Evolutionary conservation across 2,888 invertebrate genomes (phyloP).

Genomic region (Noctua fimbriata): DNA sequence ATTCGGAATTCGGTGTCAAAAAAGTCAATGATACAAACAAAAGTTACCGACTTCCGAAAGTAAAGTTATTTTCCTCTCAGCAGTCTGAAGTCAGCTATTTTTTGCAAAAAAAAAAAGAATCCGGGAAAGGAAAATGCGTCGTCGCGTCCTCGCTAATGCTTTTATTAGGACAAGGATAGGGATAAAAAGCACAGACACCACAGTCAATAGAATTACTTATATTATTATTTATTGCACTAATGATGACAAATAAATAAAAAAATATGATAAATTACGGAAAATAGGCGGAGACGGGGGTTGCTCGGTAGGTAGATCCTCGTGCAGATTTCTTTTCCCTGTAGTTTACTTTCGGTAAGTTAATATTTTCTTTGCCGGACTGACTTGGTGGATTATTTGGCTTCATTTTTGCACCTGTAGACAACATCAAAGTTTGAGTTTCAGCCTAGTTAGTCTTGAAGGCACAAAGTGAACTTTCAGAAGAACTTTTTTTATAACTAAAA

Average conservation of each 20-base stretch:
- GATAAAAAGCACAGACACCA: constrained; percentile 1
- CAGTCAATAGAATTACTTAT: background rate
- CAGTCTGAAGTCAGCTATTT: too few species aligned
- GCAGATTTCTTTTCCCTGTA: constrained; percentile 86
- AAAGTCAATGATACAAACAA: too few species aligned
- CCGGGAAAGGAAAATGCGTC: background rate
- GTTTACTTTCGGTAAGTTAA: constrained; percentile 84
- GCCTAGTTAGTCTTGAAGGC: background rate
- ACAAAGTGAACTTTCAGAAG: background rate
- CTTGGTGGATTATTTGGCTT: constrained; percentile 55
- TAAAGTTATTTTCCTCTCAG: too few species aligned
- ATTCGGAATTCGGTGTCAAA: too few species aligned
- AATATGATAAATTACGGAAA: constrained; percentile 74
- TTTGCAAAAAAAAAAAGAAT: too few species aligned
- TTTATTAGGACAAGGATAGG: background rate
- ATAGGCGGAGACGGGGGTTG: constrained; percentile 88
- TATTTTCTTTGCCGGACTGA: constrained; percentile 83
- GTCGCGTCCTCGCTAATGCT: background rate
- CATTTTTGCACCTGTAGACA: constrained; percentile 71
- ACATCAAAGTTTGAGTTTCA: constrained; percentile 6
- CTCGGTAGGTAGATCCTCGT: constrained; percentile 79
- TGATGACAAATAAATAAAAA: constrained; percentile 35
- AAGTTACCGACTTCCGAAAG: too few species aligned
- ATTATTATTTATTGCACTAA: constrained; percentile 54
- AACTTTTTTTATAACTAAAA: background rate